Evolutionary conservation across 1,140 invertebrate species (phyloP).

Genomic region (Cylas formicarius): DNA sequence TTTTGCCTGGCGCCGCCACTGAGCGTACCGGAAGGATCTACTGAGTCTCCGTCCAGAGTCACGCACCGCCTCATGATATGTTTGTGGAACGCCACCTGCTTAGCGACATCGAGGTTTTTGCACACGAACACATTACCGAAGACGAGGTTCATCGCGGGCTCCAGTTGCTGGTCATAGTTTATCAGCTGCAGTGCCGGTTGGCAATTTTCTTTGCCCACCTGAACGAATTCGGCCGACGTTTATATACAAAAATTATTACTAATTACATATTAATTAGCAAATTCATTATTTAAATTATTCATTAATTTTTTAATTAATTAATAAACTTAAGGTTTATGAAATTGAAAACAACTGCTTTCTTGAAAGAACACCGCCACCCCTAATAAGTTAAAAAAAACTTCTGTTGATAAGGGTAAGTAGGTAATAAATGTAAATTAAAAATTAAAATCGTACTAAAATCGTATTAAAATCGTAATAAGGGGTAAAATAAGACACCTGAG

Average conservation of each 20-base stretch:
- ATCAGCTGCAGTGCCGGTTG: slow-evolving; percentile 76
- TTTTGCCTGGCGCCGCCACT: slow-evolving; percentile 68
- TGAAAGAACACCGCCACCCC: too few relatives aligned
- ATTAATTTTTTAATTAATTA: too few relatives aligned
- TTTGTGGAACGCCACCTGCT: slow-evolving; percentile 67
- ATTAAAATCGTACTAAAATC: too few relatives aligned
- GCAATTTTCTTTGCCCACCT: slow-evolving; percentile 74
- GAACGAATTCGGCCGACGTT: slow-evolving; percentile 6
- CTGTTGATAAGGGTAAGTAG: too few relatives aligned
- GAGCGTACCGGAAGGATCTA: slow-evolving; percentile 77
- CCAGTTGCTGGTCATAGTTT: slow-evolving; percentile 61
- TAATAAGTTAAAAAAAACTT: too few relatives aligned
- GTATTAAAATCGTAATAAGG: too few relatives aligned
- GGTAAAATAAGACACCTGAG: neutral
- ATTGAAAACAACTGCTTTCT: too few relatives aligned
- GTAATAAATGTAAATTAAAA: neutral
- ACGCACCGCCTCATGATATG: slow-evolving; percentile 71
- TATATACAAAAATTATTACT: slow-evolving; percentile 7
- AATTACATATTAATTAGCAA: slow-evolving; percentile 8
- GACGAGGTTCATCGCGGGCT: slow-evolving; percentile 78
- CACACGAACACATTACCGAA: slow-evolving; percentile 86
- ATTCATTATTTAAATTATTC: too few relatives aligned
- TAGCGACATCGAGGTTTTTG: slow-evolving; percentile 70
- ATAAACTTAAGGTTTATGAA: too few relatives aligned
- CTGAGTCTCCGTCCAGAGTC: slow-evolving; percentile 87